Percentiles rank a stretch among this genome's conserved stretches.
phyloP scores from a whole-genome alignment of 2,888 invertebrate genomes.

The Agrotis clavis region DNA sequence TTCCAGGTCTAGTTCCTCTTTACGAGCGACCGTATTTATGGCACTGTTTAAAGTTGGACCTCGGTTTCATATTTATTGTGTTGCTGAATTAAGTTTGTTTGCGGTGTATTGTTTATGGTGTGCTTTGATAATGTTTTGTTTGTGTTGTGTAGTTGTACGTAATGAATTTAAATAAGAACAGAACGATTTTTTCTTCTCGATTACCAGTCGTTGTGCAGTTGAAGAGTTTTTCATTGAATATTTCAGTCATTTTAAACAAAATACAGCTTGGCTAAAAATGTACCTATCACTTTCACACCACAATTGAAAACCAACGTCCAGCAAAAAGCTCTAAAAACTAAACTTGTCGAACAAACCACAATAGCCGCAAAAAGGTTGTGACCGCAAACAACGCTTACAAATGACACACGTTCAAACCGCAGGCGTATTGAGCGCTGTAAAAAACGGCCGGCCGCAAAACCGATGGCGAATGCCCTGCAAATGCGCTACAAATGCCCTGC shows the following conservation, averaged over 20 bases:
- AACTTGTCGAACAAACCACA: slow-evolving; percentile 50
- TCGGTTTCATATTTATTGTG: slow-evolving; percentile 70
- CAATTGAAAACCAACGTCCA: slow-evolving; percentile 4
- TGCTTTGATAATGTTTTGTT: slow-evolving; percentile 42
- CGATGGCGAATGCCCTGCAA: slow-evolving; percentile 65
- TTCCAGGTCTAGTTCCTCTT: slow-evolving; percentile 76
- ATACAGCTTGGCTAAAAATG: background rate
- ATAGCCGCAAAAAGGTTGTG: slow-evolving; percentile 50
- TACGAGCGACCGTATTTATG: slow-evolving; percentile 83
- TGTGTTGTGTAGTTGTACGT: slow-evolving; percentile 1
- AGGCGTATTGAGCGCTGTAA: slow-evolving; percentile 55
- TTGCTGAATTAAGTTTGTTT: slow-evolving; percentile 69
- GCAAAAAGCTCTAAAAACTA: slow-evolving; percentile 40
- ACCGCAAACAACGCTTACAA: slow-evolving; percentile 60
- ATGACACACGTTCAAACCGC: slow-evolving; percentile 57
- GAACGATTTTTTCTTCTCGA: background rate
- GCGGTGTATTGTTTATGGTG: slow-evolving; percentile 53
- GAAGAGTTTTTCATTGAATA: background rate
- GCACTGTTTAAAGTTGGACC: slow-evolving; percentile 79
- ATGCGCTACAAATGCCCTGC: slow-evolving; percentile 68
- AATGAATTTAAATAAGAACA: background rate
- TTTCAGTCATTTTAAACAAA: background rate
- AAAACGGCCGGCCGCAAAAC: slow-evolving; percentile 65
- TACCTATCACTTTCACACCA: slow-evolving; percentile 10
- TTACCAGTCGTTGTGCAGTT: background rate